Evolutionary conservation across 2,888 invertebrate species (phyloP).

Genomic region (Scaptomyza tumidula): DNA sequence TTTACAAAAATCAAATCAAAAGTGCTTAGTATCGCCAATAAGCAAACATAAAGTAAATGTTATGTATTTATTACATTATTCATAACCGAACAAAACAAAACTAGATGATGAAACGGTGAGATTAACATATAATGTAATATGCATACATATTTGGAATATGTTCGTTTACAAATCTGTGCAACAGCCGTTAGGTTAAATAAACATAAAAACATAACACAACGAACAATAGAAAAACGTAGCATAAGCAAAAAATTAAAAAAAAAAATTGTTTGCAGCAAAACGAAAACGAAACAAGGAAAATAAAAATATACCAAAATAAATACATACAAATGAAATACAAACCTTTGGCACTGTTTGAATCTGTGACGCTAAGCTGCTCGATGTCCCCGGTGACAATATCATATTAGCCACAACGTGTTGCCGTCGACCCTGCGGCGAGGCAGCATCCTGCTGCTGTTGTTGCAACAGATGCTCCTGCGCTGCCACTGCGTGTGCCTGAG

Average conservation of each 20-base stretch:
- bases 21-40: slow-evolving; percentile 22
- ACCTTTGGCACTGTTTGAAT: slow-evolving; percentile 84
- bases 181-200: slow-evolving; percentile 18
- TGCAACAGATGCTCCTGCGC: slow-evolving; percentile 70
- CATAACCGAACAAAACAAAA: slow-evolving; percentile 10
- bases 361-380: slow-evolving; percentile 83
- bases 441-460: slow-evolving; percentile 61
- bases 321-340: slow-evolving; percentile 82
- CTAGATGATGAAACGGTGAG: slow-evolving; percentile 13
- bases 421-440: slow-evolving; percentile 58
- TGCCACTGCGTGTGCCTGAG: slow-evolving; percentile 34
- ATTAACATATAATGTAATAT: neutral
- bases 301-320: slow-evolving; percentile 58
- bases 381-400: slow-evolving; percentile 81
- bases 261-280: slow-evolving; percentile 15
- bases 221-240: slow-evolving; percentile 22
- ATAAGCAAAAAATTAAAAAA: slow-evolving; percentile 22
- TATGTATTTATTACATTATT: slow-evolving; percentile 10
- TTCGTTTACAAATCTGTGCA: slow-evolving; percentile 13
- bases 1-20: slow-evolving; percentile 16
- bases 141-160: slow-evolving; percentile 4
- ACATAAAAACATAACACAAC: slow-evolving; percentile 19
- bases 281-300: slow-evolving; percentile 50
- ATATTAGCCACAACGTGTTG: slow-evolving; percentile 83
- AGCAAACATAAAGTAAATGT: slow-evolving; percentile 15